These are phyloP conservation scores for Trissolcus japonicus DNA, from an alignment of 2,888 invertebrate species.

Conservation along the genomic window DNA sequence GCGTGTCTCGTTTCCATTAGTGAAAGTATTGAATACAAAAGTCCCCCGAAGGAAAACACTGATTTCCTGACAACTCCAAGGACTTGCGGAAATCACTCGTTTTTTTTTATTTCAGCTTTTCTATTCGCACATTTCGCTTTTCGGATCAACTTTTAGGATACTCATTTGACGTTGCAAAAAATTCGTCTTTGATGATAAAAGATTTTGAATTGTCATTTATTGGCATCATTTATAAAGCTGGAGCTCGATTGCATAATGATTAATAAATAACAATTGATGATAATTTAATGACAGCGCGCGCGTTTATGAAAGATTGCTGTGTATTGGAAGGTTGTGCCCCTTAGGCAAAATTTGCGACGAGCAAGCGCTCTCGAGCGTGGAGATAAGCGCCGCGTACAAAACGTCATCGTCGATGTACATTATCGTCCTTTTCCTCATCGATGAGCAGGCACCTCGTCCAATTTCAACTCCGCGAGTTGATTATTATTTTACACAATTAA, in stretches of 20 bases:
- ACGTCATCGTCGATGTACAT: slow-evolving; percentile 9
- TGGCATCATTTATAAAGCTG: slow-evolving; percentile 2
- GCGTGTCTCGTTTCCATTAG: slow-evolving; percentile 39
- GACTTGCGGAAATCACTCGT: slow-evolving; percentile 34
- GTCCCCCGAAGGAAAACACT: slow-evolving; percentile 37
- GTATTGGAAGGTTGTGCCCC: slow-evolving; percentile 1
- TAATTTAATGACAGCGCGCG: slow-evolving; percentile 30
- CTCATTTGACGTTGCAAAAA: too few relatives aligned
- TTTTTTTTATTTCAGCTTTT: too few relatives aligned
- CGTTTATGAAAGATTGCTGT: slow-evolving; percentile 14
- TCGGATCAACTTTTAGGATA: too few relatives aligned
- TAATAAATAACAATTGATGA: slow-evolving; percentile 14
- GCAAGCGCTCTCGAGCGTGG: slow-evolving; percentile 21
- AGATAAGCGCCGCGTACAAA: slow-evolving; percentile 28
- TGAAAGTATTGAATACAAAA: slow-evolving; percentile 41
- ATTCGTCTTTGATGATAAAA: too few relatives aligned
- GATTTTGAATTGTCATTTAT: too few relatives aligned
- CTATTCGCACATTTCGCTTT: too few relatives aligned
- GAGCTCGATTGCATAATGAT: slow-evolving; percentile 16
- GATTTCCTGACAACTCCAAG: slow-evolving; percentile 35
- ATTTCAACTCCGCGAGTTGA: slow-evolving; percentile 5
- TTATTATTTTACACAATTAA: too few relatives aligned
- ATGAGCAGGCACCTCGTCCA: slow-evolving; percentile 19
- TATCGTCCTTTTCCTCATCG: slow-evolving; percentile 33
- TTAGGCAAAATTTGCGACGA: slow-evolving; percentile 32